Evolutionary conservation across 1,140 invertebrate genomes (phyloP).

Genomic region (Drosophila pseudoananassae): DNA sequence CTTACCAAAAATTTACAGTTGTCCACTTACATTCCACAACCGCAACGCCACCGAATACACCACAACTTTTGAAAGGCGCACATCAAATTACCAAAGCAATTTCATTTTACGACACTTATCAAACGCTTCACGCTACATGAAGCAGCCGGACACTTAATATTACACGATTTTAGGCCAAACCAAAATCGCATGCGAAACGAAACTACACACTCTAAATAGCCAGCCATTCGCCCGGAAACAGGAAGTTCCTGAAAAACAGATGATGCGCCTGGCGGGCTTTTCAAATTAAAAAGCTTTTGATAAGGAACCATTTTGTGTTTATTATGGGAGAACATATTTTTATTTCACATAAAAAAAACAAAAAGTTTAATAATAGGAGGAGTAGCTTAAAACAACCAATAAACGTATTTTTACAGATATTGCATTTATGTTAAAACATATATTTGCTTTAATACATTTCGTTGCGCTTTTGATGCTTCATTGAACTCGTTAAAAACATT

Average conservation of each 20-base stretch:
- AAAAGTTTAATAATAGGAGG: too few relatives aligned
- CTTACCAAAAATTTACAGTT: not conserved
- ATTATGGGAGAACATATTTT: too few relatives aligned
- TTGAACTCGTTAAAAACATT: not conserved
- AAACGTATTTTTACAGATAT: not conserved
- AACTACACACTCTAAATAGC: not conserved
- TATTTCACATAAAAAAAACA: not conserved
- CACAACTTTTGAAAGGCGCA: slow-evolving; percentile 12
- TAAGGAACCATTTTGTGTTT: not conserved
- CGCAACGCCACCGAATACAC: slow-evolving; percentile 11
- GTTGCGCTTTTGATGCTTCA: not conserved
- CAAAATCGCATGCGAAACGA: slow-evolving; percentile 7
- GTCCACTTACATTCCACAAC: slow-evolving; percentile 10
- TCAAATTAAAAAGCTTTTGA: not conserved
- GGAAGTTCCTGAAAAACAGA: not conserved
- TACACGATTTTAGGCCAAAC: slow-evolving; percentile 5
- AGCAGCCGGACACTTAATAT: slow-evolving; percentile 27
- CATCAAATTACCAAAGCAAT: slow-evolving; percentile 40
- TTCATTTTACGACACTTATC: slow-evolving; percentile 55
- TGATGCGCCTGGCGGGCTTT: not conserved
- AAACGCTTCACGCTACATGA: slow-evolving; percentile 53
- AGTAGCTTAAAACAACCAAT: too few relatives aligned
- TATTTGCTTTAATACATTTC: not conserved
- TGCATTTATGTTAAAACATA: not conserved
- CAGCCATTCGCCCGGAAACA: slow-evolving; percentile 4